A percentile compares a stretch with the other conserved stretches of the same genome.
Evolutionary conservation across 2,113 vertebrate genomes (phyloP).

Genomic region (Capricornis sumatraensis): DNA sequence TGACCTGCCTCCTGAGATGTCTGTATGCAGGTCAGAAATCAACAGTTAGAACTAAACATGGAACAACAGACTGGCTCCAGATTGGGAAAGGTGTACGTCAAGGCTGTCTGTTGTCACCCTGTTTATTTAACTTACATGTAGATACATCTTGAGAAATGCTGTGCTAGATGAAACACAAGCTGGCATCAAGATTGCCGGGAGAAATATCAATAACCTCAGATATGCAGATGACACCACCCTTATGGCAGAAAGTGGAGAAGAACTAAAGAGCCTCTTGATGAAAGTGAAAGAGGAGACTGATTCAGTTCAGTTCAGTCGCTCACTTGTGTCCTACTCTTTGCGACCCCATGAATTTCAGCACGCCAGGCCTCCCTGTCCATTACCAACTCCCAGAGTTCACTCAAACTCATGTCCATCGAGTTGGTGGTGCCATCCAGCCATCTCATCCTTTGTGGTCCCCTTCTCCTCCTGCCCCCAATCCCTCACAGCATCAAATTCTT

Average conservation of each 20-base stretch:
- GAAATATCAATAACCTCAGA: background rate
- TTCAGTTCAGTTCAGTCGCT: background rate
- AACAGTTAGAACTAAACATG: background rate
- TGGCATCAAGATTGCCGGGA: background rate
- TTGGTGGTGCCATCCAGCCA: too few species aligned
- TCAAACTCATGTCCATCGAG: too few species aligned
- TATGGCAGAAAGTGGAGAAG: background rate
- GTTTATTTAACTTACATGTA: background rate
- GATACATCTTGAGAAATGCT: background rate
- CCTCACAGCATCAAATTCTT: too few species aligned
- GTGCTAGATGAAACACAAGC: background rate
- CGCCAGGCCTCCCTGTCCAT: too few species aligned
- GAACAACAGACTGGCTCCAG: background rate
- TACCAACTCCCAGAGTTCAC: too few species aligned
- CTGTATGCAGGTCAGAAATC: background rate
- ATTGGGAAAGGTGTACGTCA: background rate
- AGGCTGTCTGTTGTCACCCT: background rate
- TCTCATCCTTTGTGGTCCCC: too few species aligned
- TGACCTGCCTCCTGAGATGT: background rate
- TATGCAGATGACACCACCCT: background rate
- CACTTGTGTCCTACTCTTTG: too few species aligned
- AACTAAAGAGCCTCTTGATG: background rate
- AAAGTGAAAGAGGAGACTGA: background rate
- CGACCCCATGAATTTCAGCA: too few species aligned
- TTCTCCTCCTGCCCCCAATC: too few species aligned